These are phyloP conservation scores for Osmerus mordax DNA, from an alignment of 2,113 vertebrate genomes.

Conservation along the genomic window DNA sequence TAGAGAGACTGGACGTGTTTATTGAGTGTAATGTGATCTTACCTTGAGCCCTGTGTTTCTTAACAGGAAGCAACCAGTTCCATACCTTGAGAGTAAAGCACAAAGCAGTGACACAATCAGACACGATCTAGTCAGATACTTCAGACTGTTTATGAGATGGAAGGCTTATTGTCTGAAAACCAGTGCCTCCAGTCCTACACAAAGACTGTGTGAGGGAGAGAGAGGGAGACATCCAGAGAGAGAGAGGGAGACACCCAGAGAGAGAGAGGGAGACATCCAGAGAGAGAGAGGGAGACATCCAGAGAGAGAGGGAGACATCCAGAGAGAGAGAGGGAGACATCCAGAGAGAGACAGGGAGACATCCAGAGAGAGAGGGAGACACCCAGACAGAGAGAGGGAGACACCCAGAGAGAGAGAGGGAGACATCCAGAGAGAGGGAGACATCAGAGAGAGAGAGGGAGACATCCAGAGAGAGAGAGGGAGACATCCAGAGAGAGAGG, in stretches of 20 bases:
- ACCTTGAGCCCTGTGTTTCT: slow-evolving; percentile 92
- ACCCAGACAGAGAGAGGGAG: neutral
- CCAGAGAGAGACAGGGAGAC: no score
- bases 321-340: no score
- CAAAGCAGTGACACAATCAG: no score
- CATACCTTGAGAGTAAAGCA: slow-evolving; percentile 75
- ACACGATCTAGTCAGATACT: no score
- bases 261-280: no score
- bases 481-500: neutral
- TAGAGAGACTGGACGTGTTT: neutral
- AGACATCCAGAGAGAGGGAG: neutral
- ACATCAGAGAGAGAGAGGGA: neutral
- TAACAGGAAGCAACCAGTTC: slow-evolving; percentile 95
- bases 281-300: no score
- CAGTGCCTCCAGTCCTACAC: neutral
- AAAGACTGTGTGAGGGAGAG: neutral
- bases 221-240: neutral
- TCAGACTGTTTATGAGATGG: no score
- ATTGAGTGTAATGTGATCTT: neutral
- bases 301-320: no score
- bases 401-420: neutral
- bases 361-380: no score
- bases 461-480: neutral
- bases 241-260: neutral
- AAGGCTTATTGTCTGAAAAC: neutral